Conservation (phyloP, 2,113 vertebrate genomes). For the Columbina picui region DNA sequence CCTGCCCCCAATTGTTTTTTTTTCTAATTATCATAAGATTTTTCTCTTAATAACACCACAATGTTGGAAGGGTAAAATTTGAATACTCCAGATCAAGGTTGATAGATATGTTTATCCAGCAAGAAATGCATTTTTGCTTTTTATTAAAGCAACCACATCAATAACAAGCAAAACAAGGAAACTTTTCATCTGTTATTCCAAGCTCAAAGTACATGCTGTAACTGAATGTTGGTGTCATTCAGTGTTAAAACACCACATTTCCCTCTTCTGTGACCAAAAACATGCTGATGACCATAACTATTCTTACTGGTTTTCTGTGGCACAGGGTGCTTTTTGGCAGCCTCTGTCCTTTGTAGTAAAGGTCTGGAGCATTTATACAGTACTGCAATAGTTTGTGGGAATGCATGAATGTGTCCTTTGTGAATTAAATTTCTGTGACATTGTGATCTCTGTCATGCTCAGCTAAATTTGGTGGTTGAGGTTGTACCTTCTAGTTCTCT, state of each 20-base stretch:
- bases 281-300: background rate
- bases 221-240: background rate
- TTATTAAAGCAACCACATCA: background rate
- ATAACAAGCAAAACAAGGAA: background rate
- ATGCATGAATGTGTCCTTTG: background rate
- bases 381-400: background rate
- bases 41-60: background rate
- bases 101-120: background rate
- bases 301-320: background rate
- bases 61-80: background rate
- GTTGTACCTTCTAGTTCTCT: background rate
- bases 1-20: fast-evolving
- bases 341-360: background rate
- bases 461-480: background rate
- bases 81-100: background rate
- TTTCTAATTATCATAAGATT: background rate
- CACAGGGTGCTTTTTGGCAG: background rate
- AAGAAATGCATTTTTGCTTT: background rate
- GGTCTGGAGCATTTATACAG: background rate
- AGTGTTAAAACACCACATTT: background rate
- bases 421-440: background rate
- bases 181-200: background rate
- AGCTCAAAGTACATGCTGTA: background rate
- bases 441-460: background rate
- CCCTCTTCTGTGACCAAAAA: background rate